Percentiles rank a stretch among this genome's conserved stretches.
Conservation (phyloP, 2,797 vertebrate genomes). For the Darevskia nairensis region DNA sequence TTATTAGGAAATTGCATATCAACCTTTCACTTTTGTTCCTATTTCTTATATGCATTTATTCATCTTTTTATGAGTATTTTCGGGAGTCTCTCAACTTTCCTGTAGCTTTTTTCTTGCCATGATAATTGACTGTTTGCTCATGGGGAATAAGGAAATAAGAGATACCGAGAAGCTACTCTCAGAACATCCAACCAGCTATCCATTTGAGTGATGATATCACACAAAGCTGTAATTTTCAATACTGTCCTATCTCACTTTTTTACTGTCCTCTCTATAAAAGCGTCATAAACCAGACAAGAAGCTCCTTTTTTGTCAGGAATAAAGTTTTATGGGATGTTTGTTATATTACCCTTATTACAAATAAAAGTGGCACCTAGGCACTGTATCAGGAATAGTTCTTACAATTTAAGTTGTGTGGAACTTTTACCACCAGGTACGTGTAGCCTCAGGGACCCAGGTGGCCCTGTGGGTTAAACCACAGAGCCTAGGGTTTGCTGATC, state of each 20-base stretch:
- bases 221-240: neutral
- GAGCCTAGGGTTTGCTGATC: no score
- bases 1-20: neutral
- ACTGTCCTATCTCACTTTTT: slow-evolving; percentile 7
- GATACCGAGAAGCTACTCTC: slow-evolving; percentile 10
- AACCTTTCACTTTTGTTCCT: neutral
- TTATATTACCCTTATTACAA: neutral
- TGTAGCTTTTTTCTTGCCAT: neutral
- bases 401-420: neutral
- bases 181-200: neutral
- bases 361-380: neutral
- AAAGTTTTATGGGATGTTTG: neutral
- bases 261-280: neutral
- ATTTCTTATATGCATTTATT: no score
- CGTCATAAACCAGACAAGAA: slow-evolving; percentile 34
- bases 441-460: no score
- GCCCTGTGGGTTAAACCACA: no score
- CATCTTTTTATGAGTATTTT: neutral
- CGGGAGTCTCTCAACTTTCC: neutral
- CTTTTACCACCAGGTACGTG: no score
- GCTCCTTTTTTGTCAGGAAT: neutral
- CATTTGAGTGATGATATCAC: slow-evolving; percentile 25
- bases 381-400: neutral
- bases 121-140: neutral
- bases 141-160: neutral